Evolutionary conservation across 2,113 vertebrate genomes (phyloP), one percentile per base, ranked within the genome.

Genomic region (Alces alces): DNA sequence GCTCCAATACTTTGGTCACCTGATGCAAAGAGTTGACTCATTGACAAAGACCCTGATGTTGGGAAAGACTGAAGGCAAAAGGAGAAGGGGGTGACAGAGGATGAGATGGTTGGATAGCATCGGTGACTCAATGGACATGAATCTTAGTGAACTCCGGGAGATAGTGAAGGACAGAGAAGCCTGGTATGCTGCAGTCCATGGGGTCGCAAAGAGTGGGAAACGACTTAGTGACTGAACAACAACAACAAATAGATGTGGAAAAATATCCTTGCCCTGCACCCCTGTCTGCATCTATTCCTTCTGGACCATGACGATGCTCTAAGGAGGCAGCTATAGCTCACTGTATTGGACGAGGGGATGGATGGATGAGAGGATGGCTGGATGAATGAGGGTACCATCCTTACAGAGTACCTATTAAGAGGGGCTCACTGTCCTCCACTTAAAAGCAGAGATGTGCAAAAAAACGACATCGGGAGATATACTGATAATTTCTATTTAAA

Each of bases 401-500:
- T 25, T 83, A 25, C 21, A 4, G 43, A 15, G 11, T 2, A 7
- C 54, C n/a, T 36, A 14, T 45, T 55, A 61, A 25, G 36, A 11
- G 7, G 82, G 0, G 3, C 9, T 84, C 55, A n/a, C 23, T 39
- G 55, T 1, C 50, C 57, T 89, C 73, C 73, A 47, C 12, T 88
- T 64, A 88, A 90, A 82, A 95, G 47, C 73, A 50, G 82, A 86
- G 15, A 55, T 58, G 15, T 33, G 6, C 3, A 82, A 54, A 82
- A 82, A 27, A 47, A 33, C 10, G 13, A 57, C 58, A 86, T 79
- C 76, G 10, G n/a, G 50, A 96, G 96, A 88, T 47, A 7, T 45
- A 27, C n/a, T 96, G 21, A 60, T 90, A 91, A 95, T 86, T 92
- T 78, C 66, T 90, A 96, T 64, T 86, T 92, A 87, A 97, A 96